These are phyloP conservation scores for Drosophila hydei DNA, from an alignment of 1,140 invertebrate species.

Conservation along the genomic window DNA sequence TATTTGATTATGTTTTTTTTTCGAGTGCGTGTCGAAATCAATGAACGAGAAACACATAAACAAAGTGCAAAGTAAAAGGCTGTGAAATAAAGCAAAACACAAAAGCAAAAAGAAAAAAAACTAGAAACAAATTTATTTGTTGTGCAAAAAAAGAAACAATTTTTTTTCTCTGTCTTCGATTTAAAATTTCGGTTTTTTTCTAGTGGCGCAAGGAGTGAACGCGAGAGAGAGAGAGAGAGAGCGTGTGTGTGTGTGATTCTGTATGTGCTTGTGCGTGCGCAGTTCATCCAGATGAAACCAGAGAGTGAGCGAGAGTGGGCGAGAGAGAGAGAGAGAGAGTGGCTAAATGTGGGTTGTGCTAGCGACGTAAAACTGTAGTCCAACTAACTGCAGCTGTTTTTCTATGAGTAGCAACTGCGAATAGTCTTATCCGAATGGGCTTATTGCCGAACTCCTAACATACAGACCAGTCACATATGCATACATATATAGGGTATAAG, in stretches of 20 bases:
- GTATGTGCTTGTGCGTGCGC: constrained; percentile 39
- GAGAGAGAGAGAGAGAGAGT: constrained; percentile 9
- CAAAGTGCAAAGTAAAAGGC: constrained; percentile 31
- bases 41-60: constrained; percentile 31
- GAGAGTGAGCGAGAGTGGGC: background rate
- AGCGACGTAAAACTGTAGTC: constrained; percentile 6
- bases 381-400: constrained; percentile 38
- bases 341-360: constrained; percentile 8
- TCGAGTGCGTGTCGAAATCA: constrained; percentile 52
- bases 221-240: background rate
- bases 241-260: constrained; percentile 2
- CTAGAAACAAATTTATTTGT: constrained; percentile 40
- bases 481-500: background rate
- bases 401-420: background rate
- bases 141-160: constrained; percentile 28
- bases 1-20: constrained; percentile 46
- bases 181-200: constrained; percentile 16
- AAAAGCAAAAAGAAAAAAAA: constrained; percentile 21
- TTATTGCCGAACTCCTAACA: background rate
- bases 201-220: constrained; percentile 18
- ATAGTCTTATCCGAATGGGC: background rate
- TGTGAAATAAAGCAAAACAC: constrained; percentile 12
- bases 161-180: constrained; percentile 30
- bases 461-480: background rate
- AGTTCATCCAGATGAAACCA: constrained; percentile 13